These are phyloP conservation scores for Turdus rufiventris DNA, from an alignment of 2,113 vertebrate species.

Conservation along the genomic window DNA sequence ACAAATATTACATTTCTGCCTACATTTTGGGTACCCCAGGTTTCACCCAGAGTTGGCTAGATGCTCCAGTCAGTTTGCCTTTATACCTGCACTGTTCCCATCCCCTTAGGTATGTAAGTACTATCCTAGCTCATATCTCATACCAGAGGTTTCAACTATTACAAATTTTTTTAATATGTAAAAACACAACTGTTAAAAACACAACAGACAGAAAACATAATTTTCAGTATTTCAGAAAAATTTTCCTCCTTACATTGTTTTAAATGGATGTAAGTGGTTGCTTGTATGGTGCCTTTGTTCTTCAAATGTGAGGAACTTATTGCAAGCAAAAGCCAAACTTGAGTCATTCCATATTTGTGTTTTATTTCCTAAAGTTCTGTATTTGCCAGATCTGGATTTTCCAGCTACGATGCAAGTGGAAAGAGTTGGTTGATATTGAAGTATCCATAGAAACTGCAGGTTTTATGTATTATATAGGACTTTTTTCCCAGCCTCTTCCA, in stretches of 20 bases:
- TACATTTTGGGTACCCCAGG: not conserved
- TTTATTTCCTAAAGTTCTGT: not conserved
- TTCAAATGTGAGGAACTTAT: not conserved
- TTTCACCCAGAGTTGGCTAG: not conserved
- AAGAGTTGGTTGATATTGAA: constrained; percentile 2
- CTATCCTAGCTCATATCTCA: not conserved
- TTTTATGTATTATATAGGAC: not conserved
- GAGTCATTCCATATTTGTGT: not conserved
- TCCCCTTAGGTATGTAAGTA: not conserved
- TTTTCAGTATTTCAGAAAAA: not conserved
- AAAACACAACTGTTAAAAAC: not conserved
- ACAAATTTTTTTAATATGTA: not conserved
- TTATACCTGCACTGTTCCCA: not conserved
- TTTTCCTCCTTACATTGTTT: not conserved
- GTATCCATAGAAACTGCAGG: not conserved
- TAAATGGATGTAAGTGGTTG: not conserved
- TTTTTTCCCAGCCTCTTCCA: not conserved
- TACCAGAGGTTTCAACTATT: not conserved
- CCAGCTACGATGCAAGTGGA: not conserved
- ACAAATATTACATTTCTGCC: not conserved
- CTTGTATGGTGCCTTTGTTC: not conserved
- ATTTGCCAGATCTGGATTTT: not conserved
- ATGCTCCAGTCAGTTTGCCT: not conserved
- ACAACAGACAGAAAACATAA: not conserved
- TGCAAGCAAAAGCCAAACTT: not conserved